Evolutionary conservation across 2,888 invertebrate genomes (phyloP), one percentile per base, ranked within the genome.

Genomic region (Himalopsyche japonica): DNA sequence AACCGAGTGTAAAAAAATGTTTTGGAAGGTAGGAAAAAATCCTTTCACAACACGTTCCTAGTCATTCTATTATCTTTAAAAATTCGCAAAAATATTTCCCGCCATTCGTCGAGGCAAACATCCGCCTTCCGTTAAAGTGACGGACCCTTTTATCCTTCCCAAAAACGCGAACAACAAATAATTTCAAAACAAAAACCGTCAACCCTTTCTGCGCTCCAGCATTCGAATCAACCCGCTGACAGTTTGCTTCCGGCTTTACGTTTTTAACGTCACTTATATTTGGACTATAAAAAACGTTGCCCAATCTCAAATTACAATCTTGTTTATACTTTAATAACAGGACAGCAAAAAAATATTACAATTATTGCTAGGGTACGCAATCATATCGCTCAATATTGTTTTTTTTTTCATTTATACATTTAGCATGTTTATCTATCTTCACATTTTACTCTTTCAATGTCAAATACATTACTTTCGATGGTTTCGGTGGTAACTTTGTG

Each of bases 161-260:
- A 57, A 57, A 81, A 81, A 76, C 76, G 48, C 24, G 49, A 81
- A 81, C 76, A 81, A 81, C 32, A 37, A 34, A 82, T 76, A 82
- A 83, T 80, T 80, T 83, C 76, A 83, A 81, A 78, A 83, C 80
- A 83, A 85, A 85, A 83, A 82, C 32, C 81, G 81, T 57, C 85
- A 81, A 85, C 83, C 81, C 81, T 81, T 85, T 85, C 81, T 76
- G 70, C 76, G 76, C 37, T 64, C 48, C 12, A 24, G 57, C 6
- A 57, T 57, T 2, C 20, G 57, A 57, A 57, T 30, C 76, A 7
- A 27, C 76, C 27, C 20, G 15, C n/a, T 20, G 34, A 76, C 32
- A 76, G n/a, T 32, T 76, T 76, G 34, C 76, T 76, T 76, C 30
- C 34, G 34, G 34, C 18, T 18, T 76, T 6, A 32, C 2, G 18